Evolutionary conservation across 2,797 vertebrate species (phyloP).

Genomic region (Meda fulgida): DNA sequence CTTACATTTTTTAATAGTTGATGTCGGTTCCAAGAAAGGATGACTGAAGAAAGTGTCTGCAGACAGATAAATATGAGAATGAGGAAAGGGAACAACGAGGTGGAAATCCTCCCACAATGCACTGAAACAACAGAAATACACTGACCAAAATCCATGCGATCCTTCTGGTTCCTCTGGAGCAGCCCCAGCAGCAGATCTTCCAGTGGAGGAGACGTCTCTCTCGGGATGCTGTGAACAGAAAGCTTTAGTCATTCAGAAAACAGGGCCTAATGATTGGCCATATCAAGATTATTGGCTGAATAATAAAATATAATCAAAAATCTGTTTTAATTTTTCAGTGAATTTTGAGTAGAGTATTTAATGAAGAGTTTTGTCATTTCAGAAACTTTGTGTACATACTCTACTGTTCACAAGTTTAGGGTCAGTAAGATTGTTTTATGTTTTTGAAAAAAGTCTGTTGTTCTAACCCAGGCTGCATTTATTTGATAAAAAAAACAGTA

Average conservation of each 20-base stretch:
- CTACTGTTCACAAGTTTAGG: not conserved
- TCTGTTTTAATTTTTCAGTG: not conserved
- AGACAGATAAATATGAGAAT: slow-evolving; percentile 45
- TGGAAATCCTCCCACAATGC: not conserved
- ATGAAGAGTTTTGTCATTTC: not conserved
- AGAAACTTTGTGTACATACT: not conserved
- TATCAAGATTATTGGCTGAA: not conserved
- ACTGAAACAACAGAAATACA: slow-evolving; percentile 42
- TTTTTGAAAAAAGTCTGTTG: not conserved
- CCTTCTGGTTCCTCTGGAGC: slow-evolving; percentile 96
- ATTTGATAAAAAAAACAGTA: no score
- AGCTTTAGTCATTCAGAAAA: slow-evolving; percentile 33
- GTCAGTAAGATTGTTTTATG: not conserved
- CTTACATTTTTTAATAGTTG: slow-evolving; percentile 94
- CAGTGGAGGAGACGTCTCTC: slow-evolving; percentile 91
- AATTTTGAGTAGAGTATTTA: not conserved
- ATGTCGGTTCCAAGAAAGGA: slow-evolving; percentile 89
- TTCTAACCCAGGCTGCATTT: no score
- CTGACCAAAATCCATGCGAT: slow-evolving; percentile 96
- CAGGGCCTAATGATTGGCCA: not conserved
- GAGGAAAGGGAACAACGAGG: not conserved
- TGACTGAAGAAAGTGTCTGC: slow-evolving; percentile 93
- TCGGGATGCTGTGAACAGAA: slow-evolving; percentile 85
- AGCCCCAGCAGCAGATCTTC: slow-evolving; percentile 88
- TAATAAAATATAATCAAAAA: not conserved